Evolutionary conservation across 2,888 invertebrate species (phyloP), one percentile per base, ranked within the genome.

Genomic region (Orthonevra nobilis): DNA sequence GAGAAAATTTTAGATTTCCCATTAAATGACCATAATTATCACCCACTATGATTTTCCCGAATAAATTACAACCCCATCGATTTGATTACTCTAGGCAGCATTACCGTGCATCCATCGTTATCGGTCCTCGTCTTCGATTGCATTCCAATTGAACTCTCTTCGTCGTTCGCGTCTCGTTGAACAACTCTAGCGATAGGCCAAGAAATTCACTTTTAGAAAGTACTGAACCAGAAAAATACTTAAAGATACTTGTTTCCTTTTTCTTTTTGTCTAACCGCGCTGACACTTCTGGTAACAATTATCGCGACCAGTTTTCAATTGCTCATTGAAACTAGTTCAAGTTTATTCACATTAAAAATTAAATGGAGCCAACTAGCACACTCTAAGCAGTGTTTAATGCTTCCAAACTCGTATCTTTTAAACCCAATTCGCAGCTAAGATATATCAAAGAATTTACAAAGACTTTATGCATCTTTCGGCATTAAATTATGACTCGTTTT

Each of bases 131-230:
- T 30, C 50, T 14, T 44, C 64, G 42, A 28, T 44, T 17, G 15
- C 63, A 32, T 64, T 64, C 19, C 42, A 42, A 52, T 64, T 23
- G 23, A 32, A 23, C 52, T 64, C 30, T 52, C 42, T 44, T 64
- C 12, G 46, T 7, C 15, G 15, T 14, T 5, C 42, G 52, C 19
- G 20, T 48, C 10, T 19, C 9, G 28, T 19, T 4, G 28, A 42
- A 3, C 12, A 30, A 34, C 17, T 32, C 19, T 23, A n/a, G 5
- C 36, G 5, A 5, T 54, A 15, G 36, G 68, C 34, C 23, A 68
- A 69, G 75, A 69, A 75, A 69, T 69, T 75, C 58, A 69, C 69
- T 69, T 75, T 69, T 75, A 75, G 75, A 75, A 75, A 69, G 69
- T 63, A 52, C 46, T 69, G 56, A 75, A 42, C 48, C 40, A 69